phyloP scores from a whole-genome alignment of 2,797 vertebrate genomes.

The Phylloscopus collybita region DNA sequence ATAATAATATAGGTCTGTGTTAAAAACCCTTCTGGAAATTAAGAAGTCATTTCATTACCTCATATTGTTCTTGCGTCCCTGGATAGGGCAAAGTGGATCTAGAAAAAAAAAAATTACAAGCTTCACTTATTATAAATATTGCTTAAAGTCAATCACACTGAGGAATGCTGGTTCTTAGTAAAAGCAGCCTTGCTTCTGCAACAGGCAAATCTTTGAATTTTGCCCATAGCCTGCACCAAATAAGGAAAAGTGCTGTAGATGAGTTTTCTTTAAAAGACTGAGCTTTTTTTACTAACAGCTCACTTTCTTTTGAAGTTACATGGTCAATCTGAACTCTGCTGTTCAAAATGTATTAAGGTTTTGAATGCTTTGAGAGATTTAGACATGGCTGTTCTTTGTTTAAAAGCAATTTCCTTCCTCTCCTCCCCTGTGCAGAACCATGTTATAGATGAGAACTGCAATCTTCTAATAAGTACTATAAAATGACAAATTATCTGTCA shows the following conservation, averaged over 20 bases:
- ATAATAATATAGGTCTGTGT: not conserved
- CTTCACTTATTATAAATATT: not conserved
- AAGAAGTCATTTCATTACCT: constrained; percentile 79
- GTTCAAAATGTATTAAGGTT: not conserved
- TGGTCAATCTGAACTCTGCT: not conserved
- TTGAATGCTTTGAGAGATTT: not conserved
- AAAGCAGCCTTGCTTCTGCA: not conserved
- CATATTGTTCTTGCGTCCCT: constrained; percentile 92
- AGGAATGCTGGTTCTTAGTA: not conserved
- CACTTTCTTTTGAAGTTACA: not conserved
- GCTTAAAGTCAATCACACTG: not conserved
- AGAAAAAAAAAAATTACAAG: constrained; percentile 2
- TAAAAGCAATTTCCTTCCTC: not conserved
- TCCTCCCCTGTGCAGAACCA: not conserved
- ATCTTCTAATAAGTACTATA: not conserved
- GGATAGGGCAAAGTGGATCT: constrained; percentile 95
- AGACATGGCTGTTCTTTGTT: not conserved
- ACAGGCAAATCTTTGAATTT: not conserved
- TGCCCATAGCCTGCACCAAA: not conserved
- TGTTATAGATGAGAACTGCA: not conserved
- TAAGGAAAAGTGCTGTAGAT: not conserved
- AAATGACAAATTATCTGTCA: constrained; percentile 1
- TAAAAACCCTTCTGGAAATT: not conserved
- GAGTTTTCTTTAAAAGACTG: not conserved
- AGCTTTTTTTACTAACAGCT: not conserved